phyloP scores from a whole-genome alignment of 2,113 vertebrate genomes.

The Mormoops blainvillei region DNA sequence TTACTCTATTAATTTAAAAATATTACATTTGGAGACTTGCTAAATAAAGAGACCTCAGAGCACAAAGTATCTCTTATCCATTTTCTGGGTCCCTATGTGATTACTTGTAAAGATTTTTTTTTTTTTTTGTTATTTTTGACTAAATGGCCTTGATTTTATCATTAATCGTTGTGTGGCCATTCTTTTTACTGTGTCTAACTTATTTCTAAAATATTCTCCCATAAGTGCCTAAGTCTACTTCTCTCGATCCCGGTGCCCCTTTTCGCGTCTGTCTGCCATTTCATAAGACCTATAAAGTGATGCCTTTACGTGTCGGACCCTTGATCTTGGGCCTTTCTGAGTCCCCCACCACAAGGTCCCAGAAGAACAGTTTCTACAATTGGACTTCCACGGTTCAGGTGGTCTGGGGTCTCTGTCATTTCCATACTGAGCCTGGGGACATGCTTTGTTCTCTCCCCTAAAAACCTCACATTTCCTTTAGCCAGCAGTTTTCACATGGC shows the following conservation, averaged over 20 bases:
- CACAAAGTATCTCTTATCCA: slow-evolving; percentile 31
- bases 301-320: slow-evolving; percentile 44
- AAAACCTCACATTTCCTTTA: slow-evolving; percentile 46
- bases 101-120: slow-evolving; percentile 36
- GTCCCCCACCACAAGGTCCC: slow-evolving; percentile 31
- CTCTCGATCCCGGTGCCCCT: slow-evolving; percentile 11
- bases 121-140: slow-evolving; percentile 29
- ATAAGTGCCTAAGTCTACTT: background rate
- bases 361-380: background rate
- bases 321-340: slow-evolving; percentile 40
- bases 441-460: slow-evolving; percentile 57
- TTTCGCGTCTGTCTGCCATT: slow-evolving; percentile 25
- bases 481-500: slow-evolving; percentile 36
- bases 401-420: slow-evolving; percentile 56
- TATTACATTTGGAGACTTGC: slow-evolving; percentile 42
- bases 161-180: slow-evolving; percentile 4
- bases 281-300: slow-evolving; percentile 33
- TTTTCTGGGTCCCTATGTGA: slow-evolving; percentile 54
- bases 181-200: slow-evolving; percentile 40
- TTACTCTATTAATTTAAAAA: slow-evolving; percentile 57
- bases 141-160: slow-evolving; percentile 69
- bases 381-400: background rate
- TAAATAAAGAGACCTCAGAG: slow-evolving; percentile 64
- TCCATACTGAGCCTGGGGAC: slow-evolving; percentile 63
- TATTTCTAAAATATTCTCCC: slow-evolving; percentile 61